Percentiles rank a stretch among this genome's conserved stretches.
Evolutionary conservation across 2,113 vertebrate species (phyloP).

Genomic region (Alces alces): DNA sequence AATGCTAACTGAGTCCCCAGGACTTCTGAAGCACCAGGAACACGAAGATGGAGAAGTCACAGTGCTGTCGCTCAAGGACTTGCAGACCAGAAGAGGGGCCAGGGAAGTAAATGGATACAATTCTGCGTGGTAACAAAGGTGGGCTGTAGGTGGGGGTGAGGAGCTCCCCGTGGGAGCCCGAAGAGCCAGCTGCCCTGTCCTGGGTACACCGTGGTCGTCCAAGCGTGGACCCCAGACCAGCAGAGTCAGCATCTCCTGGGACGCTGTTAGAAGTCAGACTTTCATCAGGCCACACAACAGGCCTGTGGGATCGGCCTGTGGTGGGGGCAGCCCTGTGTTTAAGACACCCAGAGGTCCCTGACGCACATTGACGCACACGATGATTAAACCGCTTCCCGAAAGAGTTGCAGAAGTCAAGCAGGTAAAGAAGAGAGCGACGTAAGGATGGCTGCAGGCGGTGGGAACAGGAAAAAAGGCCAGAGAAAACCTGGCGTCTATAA

Average conservation of each 20-base stretch:
- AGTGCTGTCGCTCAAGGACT: neutral
- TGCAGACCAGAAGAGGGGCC: neutral
- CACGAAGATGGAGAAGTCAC: neutral
- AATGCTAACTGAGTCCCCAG: neutral
- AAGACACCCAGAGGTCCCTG: neutral
- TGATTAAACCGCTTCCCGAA: neutral
- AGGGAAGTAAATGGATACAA: neutral
- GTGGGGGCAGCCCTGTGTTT: neutral
- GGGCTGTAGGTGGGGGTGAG: fast-evolving
- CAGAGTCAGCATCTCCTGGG: neutral
- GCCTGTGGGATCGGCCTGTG: neutral
- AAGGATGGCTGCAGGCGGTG: neutral
- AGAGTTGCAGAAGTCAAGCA: neutral
- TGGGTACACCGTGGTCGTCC: neutral
- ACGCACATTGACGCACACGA: neutral
- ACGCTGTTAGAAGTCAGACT: neutral
- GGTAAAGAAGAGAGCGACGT: neutral
- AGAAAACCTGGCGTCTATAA: neutral
- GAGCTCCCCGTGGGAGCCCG: neutral
- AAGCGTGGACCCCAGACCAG: neutral
- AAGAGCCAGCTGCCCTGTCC: neutral
- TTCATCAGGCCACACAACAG: neutral
- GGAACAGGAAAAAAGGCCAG: neutral
- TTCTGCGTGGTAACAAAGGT: neutral
- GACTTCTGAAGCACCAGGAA: neutral